Evolutionary conservation across 1,140 invertebrate species (phyloP).

Genomic region (Campoletis sonorensis): DNA sequence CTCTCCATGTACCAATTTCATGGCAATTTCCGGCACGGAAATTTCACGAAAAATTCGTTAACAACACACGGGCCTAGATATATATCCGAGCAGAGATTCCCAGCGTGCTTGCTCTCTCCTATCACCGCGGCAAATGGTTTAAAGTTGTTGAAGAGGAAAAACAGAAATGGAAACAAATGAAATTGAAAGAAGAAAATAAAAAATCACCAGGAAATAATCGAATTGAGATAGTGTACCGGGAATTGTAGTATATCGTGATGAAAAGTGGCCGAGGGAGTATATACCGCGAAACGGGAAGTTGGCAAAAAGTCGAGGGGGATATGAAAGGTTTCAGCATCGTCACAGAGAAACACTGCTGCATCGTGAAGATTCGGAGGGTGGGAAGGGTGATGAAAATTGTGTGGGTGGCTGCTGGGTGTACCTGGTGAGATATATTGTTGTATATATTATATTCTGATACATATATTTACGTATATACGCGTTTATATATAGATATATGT

Average conservation of each 20-base stretch:
- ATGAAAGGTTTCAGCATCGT: background rate
- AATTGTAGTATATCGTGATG: background rate
- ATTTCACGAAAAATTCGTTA: conserved; percentile 7
- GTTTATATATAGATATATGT: too few species aligned
- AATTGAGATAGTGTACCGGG: background rate
- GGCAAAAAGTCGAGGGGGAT: background rate
- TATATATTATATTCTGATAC: conserved; percentile 4
- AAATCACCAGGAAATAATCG: background rate
- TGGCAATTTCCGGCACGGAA: background rate
- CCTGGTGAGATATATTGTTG: conserved; percentile 3
- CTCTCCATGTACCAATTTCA: background rate
- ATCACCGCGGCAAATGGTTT: background rate
- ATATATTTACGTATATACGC: conserved; percentile 17
- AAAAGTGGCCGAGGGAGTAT: background rate
- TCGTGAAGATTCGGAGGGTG: background rate
- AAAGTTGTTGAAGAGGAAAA: background rate
- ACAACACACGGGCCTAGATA: background rate
- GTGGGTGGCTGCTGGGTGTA: conserved; percentile 26
- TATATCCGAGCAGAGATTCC: background rate
- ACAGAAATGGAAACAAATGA: background rate
- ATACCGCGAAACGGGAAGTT: background rate
- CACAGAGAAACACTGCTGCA: conserved; percentile 24
- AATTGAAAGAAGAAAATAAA: background rate
- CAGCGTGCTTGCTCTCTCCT: background rate
- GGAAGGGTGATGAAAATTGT: conserved; percentile 5